Conservation (phyloP, 2,888 invertebrate genomes). For the Notocelia uddmanniana region DNA sequence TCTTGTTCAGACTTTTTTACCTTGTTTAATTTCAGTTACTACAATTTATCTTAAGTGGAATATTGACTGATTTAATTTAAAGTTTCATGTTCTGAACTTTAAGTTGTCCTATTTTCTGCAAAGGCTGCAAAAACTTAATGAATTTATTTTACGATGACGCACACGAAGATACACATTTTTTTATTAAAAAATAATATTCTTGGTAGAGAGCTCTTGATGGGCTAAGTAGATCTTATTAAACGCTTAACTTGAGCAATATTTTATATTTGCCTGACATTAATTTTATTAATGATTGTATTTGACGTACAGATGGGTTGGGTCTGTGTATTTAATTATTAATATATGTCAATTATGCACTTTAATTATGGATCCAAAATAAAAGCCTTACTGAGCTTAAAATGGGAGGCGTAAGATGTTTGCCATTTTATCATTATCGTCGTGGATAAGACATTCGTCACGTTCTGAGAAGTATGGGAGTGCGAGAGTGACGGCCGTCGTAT, state of each 20-base stretch:
- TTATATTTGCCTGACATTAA: no score
- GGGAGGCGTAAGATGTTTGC: no score
- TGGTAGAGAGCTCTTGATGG: background rate
- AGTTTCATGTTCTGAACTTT: background rate
- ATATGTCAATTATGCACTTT: no score
- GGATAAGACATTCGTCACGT: no score
- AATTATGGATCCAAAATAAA: no score
- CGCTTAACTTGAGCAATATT: background rate
- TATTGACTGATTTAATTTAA: background rate
- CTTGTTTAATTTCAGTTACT: conserved; percentile 9
- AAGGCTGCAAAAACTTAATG: background rate
- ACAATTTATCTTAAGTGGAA: conserved; percentile 17
- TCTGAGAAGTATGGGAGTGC: no score
- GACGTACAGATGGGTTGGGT: no score
- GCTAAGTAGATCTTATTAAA: background rate
- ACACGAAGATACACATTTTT: background rate
- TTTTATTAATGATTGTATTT: no score
- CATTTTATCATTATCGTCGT: no score
- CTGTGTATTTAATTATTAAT: no score
- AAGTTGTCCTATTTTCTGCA: background rate
- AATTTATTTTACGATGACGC: background rate
- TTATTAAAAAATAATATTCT: background rate
- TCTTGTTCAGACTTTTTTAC: conserved; percentile 1
- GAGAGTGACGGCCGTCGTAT: no score
- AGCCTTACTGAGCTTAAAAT: no score